Percentiles rank a stretch among this genome's conserved stretches.
Evolutionary conservation across 2,888 invertebrate species (phyloP).

Genomic region (Cartodere bifasciata): DNA sequence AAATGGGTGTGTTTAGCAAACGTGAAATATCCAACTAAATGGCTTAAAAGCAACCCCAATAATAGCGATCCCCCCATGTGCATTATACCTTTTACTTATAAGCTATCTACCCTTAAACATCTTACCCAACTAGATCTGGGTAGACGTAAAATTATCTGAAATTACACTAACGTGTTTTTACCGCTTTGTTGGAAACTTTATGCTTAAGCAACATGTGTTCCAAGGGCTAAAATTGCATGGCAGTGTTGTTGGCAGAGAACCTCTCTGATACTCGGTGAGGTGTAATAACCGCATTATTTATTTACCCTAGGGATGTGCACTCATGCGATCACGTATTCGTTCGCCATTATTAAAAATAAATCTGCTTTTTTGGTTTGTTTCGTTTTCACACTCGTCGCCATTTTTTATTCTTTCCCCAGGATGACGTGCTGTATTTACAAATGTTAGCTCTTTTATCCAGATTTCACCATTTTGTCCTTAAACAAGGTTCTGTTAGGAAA

Average conservation of each 20-base stretch:
- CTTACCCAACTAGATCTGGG: slow-evolving; percentile 30
- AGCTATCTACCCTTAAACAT: slow-evolving; percentile 30
- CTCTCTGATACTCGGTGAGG: slow-evolving; percentile 28
- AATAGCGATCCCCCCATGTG: too few species aligned
- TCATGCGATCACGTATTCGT: slow-evolving; percentile 28
- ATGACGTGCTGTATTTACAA: too few species aligned
- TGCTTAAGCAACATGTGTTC: slow-evolving; percentile 14
- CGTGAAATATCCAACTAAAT: too few species aligned
- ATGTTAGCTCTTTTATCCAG: too few species aligned
- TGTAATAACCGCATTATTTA: slow-evolving; percentile 36
- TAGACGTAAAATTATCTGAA: slow-evolving; percentile 33
- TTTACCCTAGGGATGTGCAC: slow-evolving; percentile 30
- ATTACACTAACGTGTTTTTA: slow-evolving; percentile 26
- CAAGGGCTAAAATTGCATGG: slow-evolving; percentile 19
- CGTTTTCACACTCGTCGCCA: slow-evolving; percentile 8
- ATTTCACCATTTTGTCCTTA: too few species aligned
- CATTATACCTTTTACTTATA: too few species aligned
- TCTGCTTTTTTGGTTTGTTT: slow-evolving; percentile 23
- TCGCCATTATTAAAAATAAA: slow-evolving; percentile 35
- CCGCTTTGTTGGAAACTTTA: slow-evolving; percentile 11
- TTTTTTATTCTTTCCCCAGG: slow-evolving; percentile 16
- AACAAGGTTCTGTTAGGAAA: too few species aligned
- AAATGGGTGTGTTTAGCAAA: too few species aligned
- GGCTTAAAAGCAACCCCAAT: too few species aligned
- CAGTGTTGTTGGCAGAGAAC: slow-evolving; percentile 14